Percentiles rank a stretch among this genome's conserved stretches.
Conservation (phyloP, 2,888 invertebrate species). For the Fissipunctia ypsillon region DNA sequence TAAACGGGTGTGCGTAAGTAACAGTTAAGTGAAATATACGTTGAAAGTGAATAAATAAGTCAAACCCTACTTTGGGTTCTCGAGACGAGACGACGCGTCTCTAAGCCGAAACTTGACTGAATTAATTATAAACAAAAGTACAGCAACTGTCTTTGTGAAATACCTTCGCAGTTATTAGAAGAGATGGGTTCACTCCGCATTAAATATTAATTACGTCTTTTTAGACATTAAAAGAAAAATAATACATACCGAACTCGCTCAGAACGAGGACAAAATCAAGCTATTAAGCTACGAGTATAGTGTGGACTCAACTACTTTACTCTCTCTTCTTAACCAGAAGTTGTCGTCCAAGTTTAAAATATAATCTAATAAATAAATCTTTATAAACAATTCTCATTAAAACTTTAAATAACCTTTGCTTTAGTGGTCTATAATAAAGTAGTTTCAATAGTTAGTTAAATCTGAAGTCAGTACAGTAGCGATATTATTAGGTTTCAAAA, state of each 20-base stretch:
- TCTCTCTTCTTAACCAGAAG: background rate
- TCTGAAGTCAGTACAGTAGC: background rate
- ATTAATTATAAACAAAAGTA: slow-evolving; percentile 79
- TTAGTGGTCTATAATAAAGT: slow-evolving; percentile 13
- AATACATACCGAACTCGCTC: background rate
- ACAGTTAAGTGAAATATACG: slow-evolving; percentile 53
- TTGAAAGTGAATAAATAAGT: slow-evolving; percentile 67
- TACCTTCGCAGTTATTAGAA: slow-evolving; percentile 45
- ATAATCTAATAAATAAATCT: slow-evolving; percentile 7
- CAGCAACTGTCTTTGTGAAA: slow-evolving; percentile 67
- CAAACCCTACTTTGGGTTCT: slow-evolving; percentile 54
- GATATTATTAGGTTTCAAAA: background rate
- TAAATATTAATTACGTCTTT: slow-evolving; percentile 31
- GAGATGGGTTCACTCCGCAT: slow-evolving; percentile 35
- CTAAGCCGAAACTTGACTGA: slow-evolving; percentile 71
- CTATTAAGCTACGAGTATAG: background rate
- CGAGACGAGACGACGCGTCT: slow-evolving; percentile 43
- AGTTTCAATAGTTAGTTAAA: slow-evolving; percentile 12
- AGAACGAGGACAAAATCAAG: background rate
- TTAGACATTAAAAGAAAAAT: background rate
- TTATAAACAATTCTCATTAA: slow-evolving; percentile 21
- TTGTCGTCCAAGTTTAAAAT: background rate
- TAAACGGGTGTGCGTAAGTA: slow-evolving; percentile 41
- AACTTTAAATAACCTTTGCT: background rate
- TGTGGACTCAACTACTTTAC: background rate